A percentile compares a stretch with the other conserved stretches of the same genome.
Evolutionary conservation across 2,888 invertebrate species (phyloP).

Genomic region (Elegia similella): DNA sequence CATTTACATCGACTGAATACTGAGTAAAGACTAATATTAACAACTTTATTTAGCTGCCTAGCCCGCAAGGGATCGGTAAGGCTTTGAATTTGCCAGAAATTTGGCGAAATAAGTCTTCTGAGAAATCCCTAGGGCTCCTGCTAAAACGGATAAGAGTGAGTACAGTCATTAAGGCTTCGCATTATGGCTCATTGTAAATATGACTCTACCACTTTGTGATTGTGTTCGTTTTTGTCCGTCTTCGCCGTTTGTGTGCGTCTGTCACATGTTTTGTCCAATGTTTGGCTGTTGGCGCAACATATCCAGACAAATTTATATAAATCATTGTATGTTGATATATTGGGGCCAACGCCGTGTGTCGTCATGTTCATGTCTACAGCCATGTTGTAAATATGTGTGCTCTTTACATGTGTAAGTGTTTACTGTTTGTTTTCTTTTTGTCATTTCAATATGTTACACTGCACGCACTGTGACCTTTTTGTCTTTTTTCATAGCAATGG

Average conservation of each 20-base stretch:
- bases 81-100: conserved; percentile 64
- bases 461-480: conserved; percentile 36
- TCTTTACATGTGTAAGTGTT: conserved; percentile 25
- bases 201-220: conserved; percentile 38
- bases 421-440: conserved; percentile 30
- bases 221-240: conserved; percentile 35
- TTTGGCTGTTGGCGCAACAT: conserved; percentile 40
- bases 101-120: conserved; percentile 68
- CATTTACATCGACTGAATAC: background rate
- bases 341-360: conserved; percentile 20
- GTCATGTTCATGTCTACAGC: conserved; percentile 14
- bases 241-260: conserved; percentile 38
- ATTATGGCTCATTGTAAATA: conserved; percentile 55
- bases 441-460: conserved; percentile 21
- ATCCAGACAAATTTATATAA: conserved; percentile 16
- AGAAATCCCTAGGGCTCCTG: conserved; percentile 69
- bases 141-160: conserved; percentile 71
- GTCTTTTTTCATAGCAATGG: background rate
- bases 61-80: conserved; percentile 57
- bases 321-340: conserved; percentile 19
- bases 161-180: conserved; percentile 38
- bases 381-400: conserved; percentile 35
- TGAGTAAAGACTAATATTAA: conserved; percentile 20
- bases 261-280: conserved; percentile 22
- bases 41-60: conserved; percentile 60